phyloP scores from a whole-genome alignment of 2,113 vertebrate species.

The Tretioscincus oriximinensis region DNA sequence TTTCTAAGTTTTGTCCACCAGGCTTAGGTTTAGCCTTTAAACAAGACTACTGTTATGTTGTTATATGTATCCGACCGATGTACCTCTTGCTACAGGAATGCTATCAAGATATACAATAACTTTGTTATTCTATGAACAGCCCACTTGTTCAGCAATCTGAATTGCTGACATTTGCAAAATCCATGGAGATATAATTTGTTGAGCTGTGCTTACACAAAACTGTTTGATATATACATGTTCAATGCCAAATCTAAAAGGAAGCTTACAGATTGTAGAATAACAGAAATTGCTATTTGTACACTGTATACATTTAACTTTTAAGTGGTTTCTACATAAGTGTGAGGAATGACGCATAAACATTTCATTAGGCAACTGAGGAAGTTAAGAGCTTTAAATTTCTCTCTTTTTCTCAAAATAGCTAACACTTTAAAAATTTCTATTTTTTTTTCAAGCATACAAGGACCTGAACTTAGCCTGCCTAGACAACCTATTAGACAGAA shows the following conservation, averaged over 20 bases:
- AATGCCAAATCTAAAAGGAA: neutral
- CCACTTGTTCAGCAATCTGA: neutral
- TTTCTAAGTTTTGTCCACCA: too few species aligned
- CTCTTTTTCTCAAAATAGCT: neutral
- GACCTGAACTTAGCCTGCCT: slow-evolving; percentile 54
- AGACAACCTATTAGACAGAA: slow-evolving; percentile 65
- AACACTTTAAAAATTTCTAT: slow-evolving; percentile 14
- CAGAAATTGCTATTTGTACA: neutral
- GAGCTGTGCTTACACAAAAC: too few species aligned
- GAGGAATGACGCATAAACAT: neutral
- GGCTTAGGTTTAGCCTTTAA: too few species aligned
- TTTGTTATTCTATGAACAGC: neutral
- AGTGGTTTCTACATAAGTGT: slow-evolving; percentile 1
- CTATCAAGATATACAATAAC: neutral
- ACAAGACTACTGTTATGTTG: neutral
- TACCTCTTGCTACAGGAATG: neutral
- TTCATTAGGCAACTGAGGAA: neutral
- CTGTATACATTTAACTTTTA: neutral
- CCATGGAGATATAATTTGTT: neutral
- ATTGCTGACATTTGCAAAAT: neutral
- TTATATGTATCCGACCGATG: neutral
- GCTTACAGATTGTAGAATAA: neutral
- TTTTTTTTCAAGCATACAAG: slow-evolving; percentile 52
- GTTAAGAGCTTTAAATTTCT: neutral
- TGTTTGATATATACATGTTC: too few species aligned